Percentiles rank a stretch among this genome's conserved stretches.
phyloP scores from a whole-genome alignment of 2,797 vertebrate genomes.

The Poecilia velifera region DNA sequence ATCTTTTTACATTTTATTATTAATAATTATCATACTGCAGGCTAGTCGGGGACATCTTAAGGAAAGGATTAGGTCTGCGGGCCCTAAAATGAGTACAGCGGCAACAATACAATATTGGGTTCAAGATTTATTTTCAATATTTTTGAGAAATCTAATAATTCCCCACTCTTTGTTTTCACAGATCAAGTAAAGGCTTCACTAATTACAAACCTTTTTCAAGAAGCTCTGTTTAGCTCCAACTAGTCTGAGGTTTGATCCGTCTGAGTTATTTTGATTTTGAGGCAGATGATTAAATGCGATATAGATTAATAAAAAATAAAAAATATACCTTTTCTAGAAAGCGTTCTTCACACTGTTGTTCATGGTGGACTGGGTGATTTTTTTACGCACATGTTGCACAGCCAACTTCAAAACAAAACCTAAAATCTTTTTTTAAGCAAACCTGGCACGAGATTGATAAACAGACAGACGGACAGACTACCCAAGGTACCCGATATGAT shows the following conservation, averaged over 20 bases:
- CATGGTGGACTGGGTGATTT: neutral
- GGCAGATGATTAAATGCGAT: neutral
- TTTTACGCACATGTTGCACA: neutral
- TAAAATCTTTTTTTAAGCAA: neutral
- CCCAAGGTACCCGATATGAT: conserved; percentile 13
- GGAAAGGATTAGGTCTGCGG: neutral
- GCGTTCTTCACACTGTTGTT: conserved; percentile 70
- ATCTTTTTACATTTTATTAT: neutral
- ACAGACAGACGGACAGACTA: neutral
- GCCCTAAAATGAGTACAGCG: no score
- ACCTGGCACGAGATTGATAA: neutral
- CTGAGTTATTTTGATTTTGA: neutral
- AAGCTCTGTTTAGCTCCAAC: neutral
- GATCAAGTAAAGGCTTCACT: no score
- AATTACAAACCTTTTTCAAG: neutral
- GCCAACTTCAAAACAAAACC: neutral
- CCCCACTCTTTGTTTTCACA: neutral
- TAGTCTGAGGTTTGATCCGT: neutral
- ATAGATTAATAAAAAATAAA: neutral
- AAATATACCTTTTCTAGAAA: neutral
- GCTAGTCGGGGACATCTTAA: neutral
- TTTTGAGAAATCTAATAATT: neutral
- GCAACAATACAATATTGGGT: neutral
- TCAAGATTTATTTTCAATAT: no score
- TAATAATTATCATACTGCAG: neutral